A percentile compares a stretch with the other conserved stretches of the same genome.
Conservation (phyloP, 2,113 vertebrate species). For the Columbina picui region DNA sequence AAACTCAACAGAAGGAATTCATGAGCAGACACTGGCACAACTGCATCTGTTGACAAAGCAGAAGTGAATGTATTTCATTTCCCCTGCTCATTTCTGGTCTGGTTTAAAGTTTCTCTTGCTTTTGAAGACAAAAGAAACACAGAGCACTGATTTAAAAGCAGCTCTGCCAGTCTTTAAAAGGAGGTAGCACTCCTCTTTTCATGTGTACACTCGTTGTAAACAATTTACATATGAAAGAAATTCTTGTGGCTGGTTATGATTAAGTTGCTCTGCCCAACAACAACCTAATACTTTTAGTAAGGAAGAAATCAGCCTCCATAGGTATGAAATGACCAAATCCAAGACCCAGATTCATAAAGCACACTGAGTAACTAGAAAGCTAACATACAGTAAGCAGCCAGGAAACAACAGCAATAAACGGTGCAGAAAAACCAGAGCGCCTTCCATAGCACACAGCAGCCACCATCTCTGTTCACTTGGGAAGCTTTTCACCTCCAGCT, state of each 20-base stretch:
- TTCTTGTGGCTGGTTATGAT: background rate
- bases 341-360: background rate
- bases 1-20: background rate
- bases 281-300: background rate
- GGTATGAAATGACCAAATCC: background rate
- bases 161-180: background rate
- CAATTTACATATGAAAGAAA: background rate
- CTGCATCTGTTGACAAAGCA: background rate
- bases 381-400: background rate
- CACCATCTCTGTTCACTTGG: background rate
- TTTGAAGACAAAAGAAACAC: background rate
- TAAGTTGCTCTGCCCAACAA: background rate
- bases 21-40: background rate
- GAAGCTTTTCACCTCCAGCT: background rate
- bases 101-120: background rate
- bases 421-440: background rate
- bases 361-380: background rate
- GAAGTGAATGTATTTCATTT: background rate
- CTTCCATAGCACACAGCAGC: background rate
- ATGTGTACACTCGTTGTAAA: background rate
- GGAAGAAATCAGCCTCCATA: background rate
- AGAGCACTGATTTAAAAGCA: background rate
- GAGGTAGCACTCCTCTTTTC: background rate
- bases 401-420: background rate
- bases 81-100: background rate